Conservation (phyloP, 2,888 invertebrate species). For the Sarcophaga variegata region DNA sequence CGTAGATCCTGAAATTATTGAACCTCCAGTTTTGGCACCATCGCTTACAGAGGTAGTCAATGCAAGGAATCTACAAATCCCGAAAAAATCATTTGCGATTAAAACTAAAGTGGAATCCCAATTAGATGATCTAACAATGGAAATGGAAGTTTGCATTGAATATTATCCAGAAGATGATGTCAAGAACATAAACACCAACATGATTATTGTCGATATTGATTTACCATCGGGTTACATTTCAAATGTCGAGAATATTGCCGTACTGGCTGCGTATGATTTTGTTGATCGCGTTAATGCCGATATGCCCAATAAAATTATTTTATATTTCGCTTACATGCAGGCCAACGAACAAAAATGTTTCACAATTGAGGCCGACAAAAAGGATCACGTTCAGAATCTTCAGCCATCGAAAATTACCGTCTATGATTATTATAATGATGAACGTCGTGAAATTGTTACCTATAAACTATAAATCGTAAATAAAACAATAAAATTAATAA, state of each 20-base stretch:
- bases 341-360: slow-evolving; percentile 20
- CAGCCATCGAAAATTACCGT: slow-evolving; percentile 7
- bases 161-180: neutral
- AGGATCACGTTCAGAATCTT: slow-evolving; percentile 20
- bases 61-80: no score
- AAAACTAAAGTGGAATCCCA: neutral
- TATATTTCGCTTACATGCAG: slow-evolving; percentile 25
- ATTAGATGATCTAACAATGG: neutral
- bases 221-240: slow-evolving; percentile 22
- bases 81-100: neutral
- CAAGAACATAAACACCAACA: slow-evolving; percentile 17
- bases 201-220: slow-evolving; percentile 30
- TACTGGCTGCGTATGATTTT: neutral
- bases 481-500: neutral
- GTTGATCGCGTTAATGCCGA: slow-evolving; percentile 14
- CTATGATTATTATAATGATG: slow-evolving; percentile 35
- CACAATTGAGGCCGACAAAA: slow-evolving; percentile 9
- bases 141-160: slow-evolving; percentile 22
- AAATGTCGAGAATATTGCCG: neutral
- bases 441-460: neutral
- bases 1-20: neutral
- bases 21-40: neutral
- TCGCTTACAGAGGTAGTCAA: no score
- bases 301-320: neutral
- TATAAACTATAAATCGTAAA: neutral